Base-by-base conservation (phyloP, 2,113 vertebrate genomes). In the Rhea americana region DNA sequence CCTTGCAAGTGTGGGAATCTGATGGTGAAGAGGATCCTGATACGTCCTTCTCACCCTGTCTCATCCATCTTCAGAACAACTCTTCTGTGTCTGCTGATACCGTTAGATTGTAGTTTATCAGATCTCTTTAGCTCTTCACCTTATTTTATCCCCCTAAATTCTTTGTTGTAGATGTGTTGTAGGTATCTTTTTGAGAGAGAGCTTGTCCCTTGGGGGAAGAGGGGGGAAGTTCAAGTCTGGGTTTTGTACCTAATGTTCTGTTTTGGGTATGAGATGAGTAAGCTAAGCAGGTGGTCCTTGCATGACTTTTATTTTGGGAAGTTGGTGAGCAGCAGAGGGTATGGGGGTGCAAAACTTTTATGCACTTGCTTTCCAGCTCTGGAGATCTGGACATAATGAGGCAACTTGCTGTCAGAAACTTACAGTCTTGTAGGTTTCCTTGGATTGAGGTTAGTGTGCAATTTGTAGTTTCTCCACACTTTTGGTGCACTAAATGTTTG, bases 361-460 rank as follows among this genome's bases (percentile, higher is more conserved):
- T 96, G 93, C 95, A 93, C 88, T 94, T 94, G 83, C 88, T 94
- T 96, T 96, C 91, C 91, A 91, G 91, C 91, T 95, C 93, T 95
- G 94, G 91, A 94, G 90, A 89, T 94, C 70, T 95, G 91, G 77
- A 92, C 83, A 94, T 94, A 94, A 91, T 94, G 96, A 94, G 90
- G 88, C 86, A 96, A 76, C 77, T 91, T 96, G 91, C 58, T 95
- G 93, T 78, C 87, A 93, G 93, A 93, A 94, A 91, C 88, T 87
- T 94, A 90, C 35, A 90, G 62, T 95, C 85, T 86, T 91, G n/a
- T 94, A 96, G 95, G 88, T 94, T 95, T 96, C 91, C 94, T 96
- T 94, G 93, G 88, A 93, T n/a, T 75, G 91, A 94, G 90, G 83
- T 94, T 93, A 91, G 88, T 93, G 88, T 1, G 80, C 83, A 90